Percentiles rank a stretch among this genome's conserved stretches.
Evolutionary conservation across 2,113 vertebrate genomes (phyloP).

Genomic region (Falcunculus frontatus): DNA sequence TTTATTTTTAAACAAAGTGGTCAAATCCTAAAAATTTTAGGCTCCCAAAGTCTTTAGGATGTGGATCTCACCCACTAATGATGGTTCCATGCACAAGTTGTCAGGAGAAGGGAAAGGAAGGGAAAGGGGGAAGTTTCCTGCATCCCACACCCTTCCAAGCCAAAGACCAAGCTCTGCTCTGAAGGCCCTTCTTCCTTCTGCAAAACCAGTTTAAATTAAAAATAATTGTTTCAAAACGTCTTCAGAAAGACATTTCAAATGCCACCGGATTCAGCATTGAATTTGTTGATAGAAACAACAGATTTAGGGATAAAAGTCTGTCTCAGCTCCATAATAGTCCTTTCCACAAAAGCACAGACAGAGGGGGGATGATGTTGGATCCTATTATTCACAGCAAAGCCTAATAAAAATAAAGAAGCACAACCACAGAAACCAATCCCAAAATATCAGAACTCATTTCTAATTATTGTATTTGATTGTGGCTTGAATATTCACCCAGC

Average conservation of each 20-base stretch:
- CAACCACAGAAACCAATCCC: not conserved
- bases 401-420: not conserved
- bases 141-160: not conserved
- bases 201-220: not conserved
- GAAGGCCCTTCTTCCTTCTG: not conserved
- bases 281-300: not conserved
- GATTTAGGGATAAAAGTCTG: not conserved
- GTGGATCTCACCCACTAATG: not conserved
- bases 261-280: not conserved
- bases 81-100: not conserved
- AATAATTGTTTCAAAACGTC: not conserved
- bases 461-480: not conserved
- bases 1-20: not conserved
- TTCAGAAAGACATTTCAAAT: fast-evolving
- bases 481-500: not conserved
- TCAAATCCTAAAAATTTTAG: not conserved
- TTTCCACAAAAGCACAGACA: not conserved
- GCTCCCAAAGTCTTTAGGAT: not conserved
- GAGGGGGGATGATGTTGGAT: too few species aligned
- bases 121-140: not conserved
- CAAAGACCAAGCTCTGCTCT: not conserved
- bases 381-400: not conserved
- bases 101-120: not conserved
- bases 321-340: not conserved
- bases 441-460: not conserved